phyloP scores from a whole-genome alignment of 1,140 invertebrate species.

The Drusus annulatus region DNA sequence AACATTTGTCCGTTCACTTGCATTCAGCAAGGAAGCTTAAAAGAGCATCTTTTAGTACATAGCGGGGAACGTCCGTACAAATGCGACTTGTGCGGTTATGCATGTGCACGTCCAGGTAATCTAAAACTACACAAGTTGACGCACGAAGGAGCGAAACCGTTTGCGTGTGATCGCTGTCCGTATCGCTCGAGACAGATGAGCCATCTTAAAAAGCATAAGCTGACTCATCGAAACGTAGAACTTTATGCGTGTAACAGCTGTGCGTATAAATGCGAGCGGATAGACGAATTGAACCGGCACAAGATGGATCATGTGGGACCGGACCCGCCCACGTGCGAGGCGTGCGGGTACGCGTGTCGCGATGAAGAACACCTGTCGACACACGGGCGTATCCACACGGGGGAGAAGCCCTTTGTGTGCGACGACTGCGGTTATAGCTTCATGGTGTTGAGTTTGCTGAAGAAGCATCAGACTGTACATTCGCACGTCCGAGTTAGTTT shows the following conservation, averaged over 20 bases:
- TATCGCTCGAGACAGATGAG: constrained; percentile 25
- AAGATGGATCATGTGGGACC: constrained; percentile 31
- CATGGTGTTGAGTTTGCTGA: constrained; percentile 24
- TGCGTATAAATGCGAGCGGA: neutral
- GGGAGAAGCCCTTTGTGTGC: constrained; percentile 23
- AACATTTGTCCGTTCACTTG: constrained; percentile 14
- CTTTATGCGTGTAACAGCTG: constrained; percentile 1
- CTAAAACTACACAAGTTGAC: constrained; percentile 35
- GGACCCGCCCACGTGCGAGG: constrained; percentile 1
- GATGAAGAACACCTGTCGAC: neutral
- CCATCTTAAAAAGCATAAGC: constrained; percentile 26
- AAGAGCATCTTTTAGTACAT: constrained; percentile 22
- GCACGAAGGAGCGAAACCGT: constrained; percentile 26
- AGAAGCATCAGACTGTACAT: constrained; percentile 24
- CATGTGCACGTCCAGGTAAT: constrained; percentile 8
- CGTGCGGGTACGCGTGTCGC: constrained; percentile 23
- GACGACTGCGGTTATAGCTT: constrained; percentile 33
- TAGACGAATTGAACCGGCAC: constrained; percentile 32
- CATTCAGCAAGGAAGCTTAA: constrained; percentile 22
- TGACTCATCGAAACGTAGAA: constrained; percentile 2
- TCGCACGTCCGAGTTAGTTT: constrained; percentile 15
- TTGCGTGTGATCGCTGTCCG: constrained; percentile 8
- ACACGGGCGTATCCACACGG: constrained; percentile 9
- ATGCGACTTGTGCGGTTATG: constrained; percentile 34
- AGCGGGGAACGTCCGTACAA: constrained; percentile 28